Base-by-base conservation (phyloP, 2,888 invertebrate species). In the Dorcus hopei region DNA sequence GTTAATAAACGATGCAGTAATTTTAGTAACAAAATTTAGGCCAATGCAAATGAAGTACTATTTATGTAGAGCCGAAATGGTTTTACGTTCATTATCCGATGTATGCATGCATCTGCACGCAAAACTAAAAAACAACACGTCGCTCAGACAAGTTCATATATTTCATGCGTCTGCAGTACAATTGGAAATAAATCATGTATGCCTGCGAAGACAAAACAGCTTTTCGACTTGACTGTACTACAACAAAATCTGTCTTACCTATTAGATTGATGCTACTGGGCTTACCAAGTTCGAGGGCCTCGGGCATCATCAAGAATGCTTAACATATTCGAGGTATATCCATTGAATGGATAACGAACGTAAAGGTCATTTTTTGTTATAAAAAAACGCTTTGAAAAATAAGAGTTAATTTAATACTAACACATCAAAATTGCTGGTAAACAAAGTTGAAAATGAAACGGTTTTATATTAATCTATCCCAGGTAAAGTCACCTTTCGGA, bases 211-310 rank as follows among this genome's bases (percentile, higher is more conserved):
- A 65, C 66, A 64, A 65, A 68, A 65, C 69, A 67, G 68, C 69
- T 69, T 70, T 68, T 70, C 63, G 68, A 62, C 58, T 62, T 62
- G 72, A 70, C 65, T 72, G 70, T 70, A 68, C 70, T 65, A 68
- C 69, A 72, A 73, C 70, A 70, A 72, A 72, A 71, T 72, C 70
- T 71, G 72, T 71, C 72, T 71, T 69, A 66, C 67, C 70, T 71
- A 71, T 72, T 71, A 71, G 73, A 73, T 71, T 71, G 71, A 72
- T 73, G 73, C 73, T 73, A 72, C 73, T 67, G 72, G 71, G 70
- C 71, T 72, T 72, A 72, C 66, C 63, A 61, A 62, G 56, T 67
- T 60, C 54, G 61, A 61, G 57, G 52, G 67, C 67, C 69, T 58
- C 40, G 49, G 67, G 67, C 66, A 16, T 59, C 41, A 40, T 8